phyloP scores from a whole-genome alignment of 2,113 vertebrate species.

The Peromyscus polionotus region DNA sequence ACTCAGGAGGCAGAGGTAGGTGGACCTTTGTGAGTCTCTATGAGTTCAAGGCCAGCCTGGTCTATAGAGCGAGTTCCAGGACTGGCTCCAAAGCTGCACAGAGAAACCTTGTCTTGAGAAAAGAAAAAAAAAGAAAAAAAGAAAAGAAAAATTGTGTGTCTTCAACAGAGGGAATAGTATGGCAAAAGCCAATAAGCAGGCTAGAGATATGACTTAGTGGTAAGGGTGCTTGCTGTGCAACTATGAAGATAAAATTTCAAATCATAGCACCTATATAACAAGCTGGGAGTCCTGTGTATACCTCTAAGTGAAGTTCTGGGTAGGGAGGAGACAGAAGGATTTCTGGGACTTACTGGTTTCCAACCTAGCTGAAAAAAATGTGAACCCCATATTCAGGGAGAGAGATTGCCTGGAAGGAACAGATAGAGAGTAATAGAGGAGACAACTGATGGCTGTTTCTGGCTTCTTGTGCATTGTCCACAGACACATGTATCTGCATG shows the following conservation, averaged over 20 bases:
- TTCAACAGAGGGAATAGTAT: conserved; percentile 6
- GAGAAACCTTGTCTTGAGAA: too few relatives aligned
- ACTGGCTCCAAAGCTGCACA: too few relatives aligned
- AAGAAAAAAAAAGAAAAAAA: too few relatives aligned
- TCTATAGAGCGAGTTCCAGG: too few relatives aligned
- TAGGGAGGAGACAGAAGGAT: not conserved
- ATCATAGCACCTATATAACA: not conserved
- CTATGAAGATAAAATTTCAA: too few relatives aligned
- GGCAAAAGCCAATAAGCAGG: conserved; percentile 17
- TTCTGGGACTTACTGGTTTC: not conserved
- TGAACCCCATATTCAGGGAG: not conserved
- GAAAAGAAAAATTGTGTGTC: not conserved
- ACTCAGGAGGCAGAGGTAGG: too few relatives aligned
- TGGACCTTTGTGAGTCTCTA: too few relatives aligned
- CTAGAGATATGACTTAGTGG: not conserved
- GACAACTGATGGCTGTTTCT: not conserved
- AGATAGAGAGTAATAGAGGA: not conserved
- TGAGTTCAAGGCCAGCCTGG: too few relatives aligned
- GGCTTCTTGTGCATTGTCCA: not conserved
- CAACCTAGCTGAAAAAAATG: not conserved
- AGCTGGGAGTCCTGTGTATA: not conserved
- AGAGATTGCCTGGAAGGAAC: not conserved
- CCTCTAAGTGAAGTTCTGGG: not conserved
- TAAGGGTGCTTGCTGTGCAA: not conserved
- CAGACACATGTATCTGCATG: not conserved